phyloP scores from a whole-genome alignment of 2,113 vertebrate genomes.

The Sinocyclocheilus anophthalmus region DNA sequence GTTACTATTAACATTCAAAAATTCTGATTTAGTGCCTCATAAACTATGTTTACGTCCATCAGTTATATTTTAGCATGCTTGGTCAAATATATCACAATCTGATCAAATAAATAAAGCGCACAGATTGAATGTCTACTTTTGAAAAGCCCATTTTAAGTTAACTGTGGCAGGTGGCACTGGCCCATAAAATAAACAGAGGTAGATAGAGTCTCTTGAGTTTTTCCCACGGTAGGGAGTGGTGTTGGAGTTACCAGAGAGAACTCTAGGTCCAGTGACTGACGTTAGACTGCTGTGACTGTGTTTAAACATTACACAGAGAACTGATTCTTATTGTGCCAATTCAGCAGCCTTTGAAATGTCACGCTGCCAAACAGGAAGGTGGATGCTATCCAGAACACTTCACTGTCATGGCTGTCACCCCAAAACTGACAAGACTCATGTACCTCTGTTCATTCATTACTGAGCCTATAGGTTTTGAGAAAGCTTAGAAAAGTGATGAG shows the following conservation, averaged over 20 bases:
- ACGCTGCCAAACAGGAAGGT: slow-evolving; percentile 47
- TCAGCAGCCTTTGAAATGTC: slow-evolving; percentile 55
- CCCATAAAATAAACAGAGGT: neutral
- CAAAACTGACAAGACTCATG: slow-evolving; percentile 13
- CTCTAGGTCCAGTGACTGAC: slow-evolving; percentile 44
- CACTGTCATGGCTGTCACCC: slow-evolving; percentile 20
- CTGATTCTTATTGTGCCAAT: slow-evolving; percentile 58
- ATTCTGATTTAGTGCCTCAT: too few relatives aligned
- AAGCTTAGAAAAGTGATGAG: neutral
- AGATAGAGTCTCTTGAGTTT: neutral
- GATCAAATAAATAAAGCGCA: neutral
- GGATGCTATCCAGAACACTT: slow-evolving; percentile 44
- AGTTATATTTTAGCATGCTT: neutral
- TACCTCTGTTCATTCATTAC: neutral
- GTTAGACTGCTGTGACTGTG: slow-evolving; percentile 48
- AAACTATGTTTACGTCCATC: neutral
- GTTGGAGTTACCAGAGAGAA: slow-evolving; percentile 51
- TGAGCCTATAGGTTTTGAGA: neutral
- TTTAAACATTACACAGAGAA: slow-evolving; percentile 49
- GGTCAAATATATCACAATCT: neutral
- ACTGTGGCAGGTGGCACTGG: slow-evolving; percentile 29
- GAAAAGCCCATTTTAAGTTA: neutral
- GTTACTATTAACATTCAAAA: too few relatives aligned
- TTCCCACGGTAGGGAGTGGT: slow-evolving; percentile 37
- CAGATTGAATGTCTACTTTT: neutral